These are phyloP conservation scores for Pyrrhopygopsis socrates DNA, from an alignment of 2,888 invertebrate genomes.

Conservation along the genomic window DNA sequence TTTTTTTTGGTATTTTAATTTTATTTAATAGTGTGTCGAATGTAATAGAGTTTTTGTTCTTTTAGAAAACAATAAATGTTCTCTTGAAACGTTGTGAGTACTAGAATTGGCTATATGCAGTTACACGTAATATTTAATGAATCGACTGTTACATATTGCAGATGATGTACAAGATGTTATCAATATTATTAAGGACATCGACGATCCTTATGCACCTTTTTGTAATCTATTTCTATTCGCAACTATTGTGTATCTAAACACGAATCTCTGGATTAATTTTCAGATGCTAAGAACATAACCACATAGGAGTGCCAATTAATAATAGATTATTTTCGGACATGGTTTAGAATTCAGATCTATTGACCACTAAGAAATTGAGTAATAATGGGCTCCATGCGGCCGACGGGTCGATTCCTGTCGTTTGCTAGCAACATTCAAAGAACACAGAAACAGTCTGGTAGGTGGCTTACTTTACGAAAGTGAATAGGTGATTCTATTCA, in stretches of 20 bases:
- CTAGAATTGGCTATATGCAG: not conserved
- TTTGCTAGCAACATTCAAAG: slow-evolving; percentile 96
- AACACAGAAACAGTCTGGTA: slow-evolving; percentile 94
- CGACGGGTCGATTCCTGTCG: slow-evolving; percentile 95
- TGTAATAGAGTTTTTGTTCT: slow-evolving; percentile 24
- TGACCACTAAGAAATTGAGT: slow-evolving; percentile 74
- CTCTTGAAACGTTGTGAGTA: slow-evolving; percentile 42
- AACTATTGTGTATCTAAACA: slow-evolving; percentile 88
- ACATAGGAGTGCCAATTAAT: slow-evolving; percentile 81
- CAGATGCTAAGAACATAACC: slow-evolving; percentile 89
- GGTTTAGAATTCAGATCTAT: slow-evolving; percentile 88
- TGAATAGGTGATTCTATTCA: slow-evolving; percentile 56
- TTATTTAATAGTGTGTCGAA: slow-evolving; percentile 32
- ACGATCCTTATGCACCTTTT: slow-evolving; percentile 89
- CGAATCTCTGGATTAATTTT: slow-evolving; percentile 88
- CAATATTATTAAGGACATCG: slow-evolving; percentile 80
- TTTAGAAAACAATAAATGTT: slow-evolving; percentile 34
- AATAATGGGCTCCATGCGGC: slow-evolving; percentile 96
- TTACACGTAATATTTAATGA: not conserved
- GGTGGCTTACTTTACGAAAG: slow-evolving; percentile 84
- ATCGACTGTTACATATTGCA: slow-evolving; percentile 22
- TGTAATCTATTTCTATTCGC: slow-evolving; percentile 91
- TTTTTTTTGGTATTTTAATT: not conserved
- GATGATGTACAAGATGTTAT: slow-evolving; percentile 69
- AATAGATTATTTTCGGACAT: slow-evolving; percentile 87